Evolutionary conservation across 2,113 vertebrate species (phyloP), one percentile per base, ranked within the genome.

Genomic region (Pungitius pungitius): DNA sequence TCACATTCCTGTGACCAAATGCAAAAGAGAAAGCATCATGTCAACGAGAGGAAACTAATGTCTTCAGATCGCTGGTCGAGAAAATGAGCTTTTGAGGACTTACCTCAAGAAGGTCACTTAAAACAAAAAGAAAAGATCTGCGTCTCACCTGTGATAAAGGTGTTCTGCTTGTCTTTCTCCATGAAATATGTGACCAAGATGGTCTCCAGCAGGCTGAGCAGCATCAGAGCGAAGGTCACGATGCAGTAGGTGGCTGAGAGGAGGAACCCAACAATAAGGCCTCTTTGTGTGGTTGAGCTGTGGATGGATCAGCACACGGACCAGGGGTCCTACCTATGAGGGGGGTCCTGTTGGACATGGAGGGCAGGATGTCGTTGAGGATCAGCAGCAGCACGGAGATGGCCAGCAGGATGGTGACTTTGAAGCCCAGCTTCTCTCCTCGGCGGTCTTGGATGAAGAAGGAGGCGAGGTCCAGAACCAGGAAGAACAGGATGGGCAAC

Each of bases 211-310:
- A 92, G 87, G 51, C 93, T 94, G 85, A 93, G 81, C 81, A 94
- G 85, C 94, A 95, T 94, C 75, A 94, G 75, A 49, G 88, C 90
- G 84, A 95, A 94, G 59, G 94, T 93, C 69, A 94, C 94, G 37
- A 89, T 91, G 86, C 87, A 90, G 87, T 88, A 90, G 51, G 85
- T 89, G 0, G 89, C 91, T 91, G 75, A 59, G 49, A 65, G 27
- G 20, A 73, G 0, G 0, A 30, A 69, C 73, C 6, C 76, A 3
- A 1, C 11, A 10, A 14, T 57, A 4, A 69, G 0, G 1, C 2
- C n/a, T 6, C 24, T 56, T 64, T 35, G 8, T 35, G 57, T 60
- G 14, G 18, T 6, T 18, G 7, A 47, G 20, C n/a, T n/a, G n/a
- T n/a, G n/a, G n/a, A n/a, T n/a, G n/a, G n/a, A n/a, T n/a, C n/a